These are phyloP conservation scores for Hypsopygia costalis DNA, from an alignment of 2,888 invertebrate genomes.

Conservation along the genomic window DNA sequence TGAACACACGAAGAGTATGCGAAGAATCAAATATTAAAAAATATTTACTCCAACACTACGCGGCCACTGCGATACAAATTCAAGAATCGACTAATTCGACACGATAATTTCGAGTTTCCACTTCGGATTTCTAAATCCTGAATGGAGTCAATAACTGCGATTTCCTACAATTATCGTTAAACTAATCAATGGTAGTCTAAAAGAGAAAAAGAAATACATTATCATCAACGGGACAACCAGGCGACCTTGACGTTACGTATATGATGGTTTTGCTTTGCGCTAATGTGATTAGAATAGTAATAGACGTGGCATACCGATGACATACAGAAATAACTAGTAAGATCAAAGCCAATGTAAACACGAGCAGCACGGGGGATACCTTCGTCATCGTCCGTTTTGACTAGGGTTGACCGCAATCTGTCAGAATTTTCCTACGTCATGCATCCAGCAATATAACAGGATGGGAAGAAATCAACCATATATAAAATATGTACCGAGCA, in stretches of 20 bases:
- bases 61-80: background rate
- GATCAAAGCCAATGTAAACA: constrained; percentile 3
- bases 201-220: too few relatives aligned
- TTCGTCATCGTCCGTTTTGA: background rate
- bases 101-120: background rate
- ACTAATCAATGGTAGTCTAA: too few relatives aligned
- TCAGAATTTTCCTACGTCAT: too few relatives aligned
- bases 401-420: background rate
- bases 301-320: background rate
- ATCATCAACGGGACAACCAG: too few relatives aligned
- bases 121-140: constrained; percentile 36
- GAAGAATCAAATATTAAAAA: too few relatives aligned
- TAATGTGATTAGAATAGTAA: background rate
- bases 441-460: too few relatives aligned
- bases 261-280: background rate
- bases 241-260: background rate
- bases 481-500: too few relatives aligned
- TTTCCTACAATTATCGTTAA: constrained; percentile 35
- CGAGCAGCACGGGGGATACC: background rate
- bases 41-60: background rate
- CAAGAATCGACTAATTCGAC: constrained; percentile 4
- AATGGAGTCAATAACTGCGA: constrained; percentile 25
- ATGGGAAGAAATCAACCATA: too few relatives aligned
- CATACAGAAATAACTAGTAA: background rate
- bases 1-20: too few relatives aligned